Evolutionary conservation across 2,888 invertebrate species (phyloP), one percentile per base, ranked within the genome.

Genomic region (Allygus modestus): DNA sequence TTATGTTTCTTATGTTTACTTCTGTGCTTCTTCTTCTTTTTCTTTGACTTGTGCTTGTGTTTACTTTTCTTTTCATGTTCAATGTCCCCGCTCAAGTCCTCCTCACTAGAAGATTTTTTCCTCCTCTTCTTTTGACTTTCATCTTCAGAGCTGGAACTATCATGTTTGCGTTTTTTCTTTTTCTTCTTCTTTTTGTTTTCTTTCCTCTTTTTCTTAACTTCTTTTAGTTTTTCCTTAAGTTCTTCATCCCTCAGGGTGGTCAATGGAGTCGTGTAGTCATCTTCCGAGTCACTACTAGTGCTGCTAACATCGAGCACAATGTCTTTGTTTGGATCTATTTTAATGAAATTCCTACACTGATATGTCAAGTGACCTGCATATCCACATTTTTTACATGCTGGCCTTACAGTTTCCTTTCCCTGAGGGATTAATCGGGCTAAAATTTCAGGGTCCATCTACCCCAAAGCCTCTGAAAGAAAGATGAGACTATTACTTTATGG

Each of bases 291-390:
- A 85, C 97, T 97, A 88, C 97, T 98, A 4, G 98, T 98, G 88
- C 98, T 98, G 89, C 97, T 97, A 0, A 98, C 97, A 90, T 98
- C 98, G 84, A 98, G 90, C 0, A 98, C 95, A 88, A 97, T 96
- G 89, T 98, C 98, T 90, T 97, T 97, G 89, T 97, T 95, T 0
- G 98, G 98, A 89, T 98, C 97, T 33, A 98, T 87, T 87, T 98
- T 97, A 84, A 98, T 94, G 90, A 98, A 98, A 91, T 99, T 99
- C 88, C 98, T 92, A 89, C 98, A 99, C 90, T 99, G 98, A 90
- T 96, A 98, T 17, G 99, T 98, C 88, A 99, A 92, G 90, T 99
- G 98, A 0, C 98, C 98, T 86, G 97, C 96, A 91, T 98, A 98
- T 87, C 98, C 98, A 92, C 98, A 98, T 91, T 97, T 98, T 90